These are phyloP conservation scores for Aphidius colemani DNA, from an alignment of 2,888 invertebrate species.

Conservation along the genomic window DNA sequence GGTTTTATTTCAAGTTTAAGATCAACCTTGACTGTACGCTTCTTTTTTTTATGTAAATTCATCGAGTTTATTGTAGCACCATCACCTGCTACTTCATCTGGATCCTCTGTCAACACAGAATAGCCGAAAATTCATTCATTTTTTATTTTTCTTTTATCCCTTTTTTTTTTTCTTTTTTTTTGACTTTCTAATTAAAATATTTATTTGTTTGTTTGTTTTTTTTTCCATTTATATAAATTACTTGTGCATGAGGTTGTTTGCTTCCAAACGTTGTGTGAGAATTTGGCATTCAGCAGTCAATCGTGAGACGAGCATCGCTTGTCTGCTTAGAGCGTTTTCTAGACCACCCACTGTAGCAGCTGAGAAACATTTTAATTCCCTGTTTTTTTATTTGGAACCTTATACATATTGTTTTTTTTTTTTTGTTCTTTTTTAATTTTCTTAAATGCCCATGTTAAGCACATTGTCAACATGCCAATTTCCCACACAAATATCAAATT, in stretches of 20 bases:
- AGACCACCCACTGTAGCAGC: conserved; percentile 88
- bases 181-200: background rate
- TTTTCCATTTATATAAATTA: conserved; percentile 57
- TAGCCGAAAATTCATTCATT: conserved; percentile 30
- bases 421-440: conserved; percentile 34
- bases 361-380: conserved; percentile 63
- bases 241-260: conserved; percentile 87
- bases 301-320: conserved; percentile 92
- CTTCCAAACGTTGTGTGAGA: conserved; percentile 88
- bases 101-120: conserved; percentile 58
- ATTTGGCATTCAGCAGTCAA: conserved; percentile 86
- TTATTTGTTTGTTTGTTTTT: background rate
- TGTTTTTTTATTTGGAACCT: background rate
- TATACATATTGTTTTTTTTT: no score
- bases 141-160: background rate
- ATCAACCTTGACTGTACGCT: conserved; percentile 57
- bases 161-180: background rate
- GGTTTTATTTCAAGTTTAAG: conserved; percentile 58
- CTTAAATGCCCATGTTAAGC: conserved; percentile 53
- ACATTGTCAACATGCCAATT: conserved; percentile 57
- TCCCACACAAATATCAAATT: conserved; percentile 48
- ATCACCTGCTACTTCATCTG: conserved; percentile 44
- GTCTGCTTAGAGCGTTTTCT: conserved; percentile 87
- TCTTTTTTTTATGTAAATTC: conserved; percentile 53
- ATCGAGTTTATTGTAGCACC: conserved; percentile 35